Base-by-base conservation (phyloP, 2,888 invertebrate species). In the Pollenia amentaria region DNA sequence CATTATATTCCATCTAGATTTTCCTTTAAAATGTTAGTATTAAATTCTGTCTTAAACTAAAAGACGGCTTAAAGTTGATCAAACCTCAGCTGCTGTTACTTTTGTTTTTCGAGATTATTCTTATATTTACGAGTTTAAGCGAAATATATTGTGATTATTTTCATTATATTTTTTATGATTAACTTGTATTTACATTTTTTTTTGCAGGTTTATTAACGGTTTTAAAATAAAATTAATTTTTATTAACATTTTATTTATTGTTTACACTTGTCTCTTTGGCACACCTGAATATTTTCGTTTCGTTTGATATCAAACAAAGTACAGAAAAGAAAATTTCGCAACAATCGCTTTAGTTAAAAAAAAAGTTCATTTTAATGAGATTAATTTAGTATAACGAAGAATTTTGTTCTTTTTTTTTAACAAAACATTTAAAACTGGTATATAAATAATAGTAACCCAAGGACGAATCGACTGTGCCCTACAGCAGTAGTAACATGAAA, bases 181-280 rank as follows among this genome's bases (percentile, higher is more conserved):
- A 81, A 84, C 84, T 87, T 84, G 80, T 87, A 64, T 73, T 80
- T 84, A 51, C 42, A 44, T 57, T 80, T 80, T 77, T 2, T 62
- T 79, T 72, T 53, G 12, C 12, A 38, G 48, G 42, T 64, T 76
- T 82, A 69, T 76, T 62, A 82, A 76, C 53, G 62, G 46, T 67
- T 77, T 73, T 18, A 16, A 77, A 73, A 40, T 62, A 46, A 76
- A 83, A 80, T 77, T 80, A 73, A 67, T 72, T 84, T 80, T 72
- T 84, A 69, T 80, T 84, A 78, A 75, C 57, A 67, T 76, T 80
- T 81, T 80, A 60, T 80, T 84, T 84, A 87, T 84, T 80, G 77
- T 77, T 79, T 73, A 64, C 87, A 87, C 84, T 87, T 84, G 87
- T 77, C 77, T 64, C 64, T 62, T 53, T 44, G 87, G 69, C 87